Percentiles rank a stretch among this genome's conserved stretches.
Conservation (phyloP, 2,113 vertebrate species). For the Ascaphus truei region DNA sequence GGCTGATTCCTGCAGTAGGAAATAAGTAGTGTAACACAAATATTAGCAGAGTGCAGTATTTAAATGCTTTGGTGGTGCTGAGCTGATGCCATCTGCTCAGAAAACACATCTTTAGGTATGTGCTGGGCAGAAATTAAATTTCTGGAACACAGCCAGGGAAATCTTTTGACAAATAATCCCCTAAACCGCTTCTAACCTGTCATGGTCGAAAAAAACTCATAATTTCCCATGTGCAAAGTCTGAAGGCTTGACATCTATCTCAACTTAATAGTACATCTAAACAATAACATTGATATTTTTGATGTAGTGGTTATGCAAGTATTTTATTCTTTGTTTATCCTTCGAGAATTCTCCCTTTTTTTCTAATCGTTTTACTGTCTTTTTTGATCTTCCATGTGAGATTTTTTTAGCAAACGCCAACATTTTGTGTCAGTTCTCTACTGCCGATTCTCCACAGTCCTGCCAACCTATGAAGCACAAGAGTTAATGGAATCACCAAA, state of each 20-base stretch:
- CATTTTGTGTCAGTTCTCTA: too few species aligned
- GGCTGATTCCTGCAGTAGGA: too few species aligned
- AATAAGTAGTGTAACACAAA: too few species aligned
- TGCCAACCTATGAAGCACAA: too few species aligned
- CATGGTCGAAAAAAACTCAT: background rate
- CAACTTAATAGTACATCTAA: background rate
- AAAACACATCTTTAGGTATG: conserved; percentile 2
- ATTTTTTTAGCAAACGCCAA: too few species aligned
- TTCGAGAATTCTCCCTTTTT: too few species aligned
- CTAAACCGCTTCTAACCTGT: background rate
- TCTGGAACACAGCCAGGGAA: background rate
- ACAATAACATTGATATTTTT: background rate
- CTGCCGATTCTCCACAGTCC: too few species aligned
- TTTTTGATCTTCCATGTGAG: too few species aligned
- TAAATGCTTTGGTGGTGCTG: background rate
- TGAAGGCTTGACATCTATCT: background rate
- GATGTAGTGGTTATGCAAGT: background rate
- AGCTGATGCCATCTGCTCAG: conserved; percentile 14
- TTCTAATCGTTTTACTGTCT: too few species aligned
- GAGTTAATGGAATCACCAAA: too few species aligned
- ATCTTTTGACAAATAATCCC: background rate
- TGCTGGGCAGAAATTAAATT: background rate
- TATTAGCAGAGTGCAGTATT: background rate
- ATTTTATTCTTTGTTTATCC: background rate
- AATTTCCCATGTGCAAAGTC: conserved; percentile 5